Conservation (phyloP, 2,113 vertebrate species). For the Mormyrus iriodes region DNA sequence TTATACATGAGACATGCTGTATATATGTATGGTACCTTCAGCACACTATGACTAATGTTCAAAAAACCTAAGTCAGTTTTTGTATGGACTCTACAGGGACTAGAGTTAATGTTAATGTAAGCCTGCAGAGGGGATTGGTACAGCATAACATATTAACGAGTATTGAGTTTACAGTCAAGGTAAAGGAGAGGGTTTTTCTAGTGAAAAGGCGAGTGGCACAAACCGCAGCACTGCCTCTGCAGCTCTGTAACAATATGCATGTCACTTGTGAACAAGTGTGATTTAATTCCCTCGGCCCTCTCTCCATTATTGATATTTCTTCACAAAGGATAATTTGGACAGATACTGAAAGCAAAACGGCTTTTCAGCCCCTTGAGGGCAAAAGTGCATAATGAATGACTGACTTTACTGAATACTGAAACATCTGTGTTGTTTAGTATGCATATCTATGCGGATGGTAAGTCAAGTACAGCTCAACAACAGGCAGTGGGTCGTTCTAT, state of each 20-base stretch:
- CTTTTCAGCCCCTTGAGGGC: not conserved
- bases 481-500: not conserved
- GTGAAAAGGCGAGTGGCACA: not conserved
- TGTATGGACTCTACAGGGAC: not conserved
- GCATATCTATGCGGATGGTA: not conserved
- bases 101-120: not conserved
- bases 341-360: conserved; percentile 18
- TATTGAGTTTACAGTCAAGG: not conserved
- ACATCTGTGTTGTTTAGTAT: conserved; percentile 24
- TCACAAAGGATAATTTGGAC: conserved; percentile 25
- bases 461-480: not conserved
- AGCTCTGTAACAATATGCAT: not conserved
- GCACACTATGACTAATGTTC: not conserved
- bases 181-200: not conserved
- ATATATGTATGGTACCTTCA: not conserved
- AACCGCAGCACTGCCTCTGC: not conserved
- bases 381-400: conserved; percentile 18
- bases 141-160: not conserved
- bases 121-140: not conserved
- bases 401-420: not conserved
- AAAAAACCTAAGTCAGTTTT: not conserved
- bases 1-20: not conserved
- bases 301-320: conserved; percentile 32
- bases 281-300: conserved; percentile 1
- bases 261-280: not conserved